phyloP scores from a whole-genome alignment of 1,140 invertebrate genomes.

The Diploscapter pachys region DNA sequence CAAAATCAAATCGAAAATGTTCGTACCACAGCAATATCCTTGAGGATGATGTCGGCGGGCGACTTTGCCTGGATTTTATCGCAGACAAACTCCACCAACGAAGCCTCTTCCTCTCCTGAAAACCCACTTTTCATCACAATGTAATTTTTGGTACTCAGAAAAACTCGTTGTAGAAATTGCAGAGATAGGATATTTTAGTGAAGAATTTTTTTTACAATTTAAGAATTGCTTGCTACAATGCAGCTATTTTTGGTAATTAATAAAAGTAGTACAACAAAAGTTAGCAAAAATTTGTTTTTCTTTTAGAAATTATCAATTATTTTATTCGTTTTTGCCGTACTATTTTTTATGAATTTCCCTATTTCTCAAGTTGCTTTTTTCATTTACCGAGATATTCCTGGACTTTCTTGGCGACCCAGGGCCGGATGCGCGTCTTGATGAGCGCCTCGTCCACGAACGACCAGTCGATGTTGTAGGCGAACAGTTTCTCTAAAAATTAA shows the following conservation, averaged over 20 bases:
- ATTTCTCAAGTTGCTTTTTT: background rate
- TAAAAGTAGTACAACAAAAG: background rate
- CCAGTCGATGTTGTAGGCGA: slow-evolving; percentile 88
- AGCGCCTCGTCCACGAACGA: slow-evolving; percentile 78
- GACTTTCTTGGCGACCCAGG: slow-evolving; percentile 99
- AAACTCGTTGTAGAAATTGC: no score
- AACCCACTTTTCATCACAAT: background rate
- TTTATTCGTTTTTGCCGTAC: background rate
- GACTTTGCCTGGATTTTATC: slow-evolving; percentile 90
- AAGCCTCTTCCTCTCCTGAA: slow-evolving; percentile 75
- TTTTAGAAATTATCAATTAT: background rate
- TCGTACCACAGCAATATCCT: slow-evolving; percentile 94
- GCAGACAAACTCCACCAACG: slow-evolving; percentile 95
- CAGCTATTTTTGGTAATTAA: slow-evolving; percentile 62
- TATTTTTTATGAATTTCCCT: background rate
- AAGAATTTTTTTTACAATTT: no score
- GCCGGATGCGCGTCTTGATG: slow-evolving; percentile 92
- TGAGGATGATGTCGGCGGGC: slow-evolving; percentile 84
- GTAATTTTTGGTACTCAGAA: no score
- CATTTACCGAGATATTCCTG: slow-evolving; percentile 93
- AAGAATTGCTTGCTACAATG: no score
- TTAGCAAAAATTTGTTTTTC: background rate
- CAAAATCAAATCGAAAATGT: slow-evolving; percentile 50
- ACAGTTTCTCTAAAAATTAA: slow-evolving; percentile 71
- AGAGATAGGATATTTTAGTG: no score